Base-by-base conservation (phyloP, 37 sponge, comb jelly and placozoan species). In the Petrosia ficiformis region DNA sequence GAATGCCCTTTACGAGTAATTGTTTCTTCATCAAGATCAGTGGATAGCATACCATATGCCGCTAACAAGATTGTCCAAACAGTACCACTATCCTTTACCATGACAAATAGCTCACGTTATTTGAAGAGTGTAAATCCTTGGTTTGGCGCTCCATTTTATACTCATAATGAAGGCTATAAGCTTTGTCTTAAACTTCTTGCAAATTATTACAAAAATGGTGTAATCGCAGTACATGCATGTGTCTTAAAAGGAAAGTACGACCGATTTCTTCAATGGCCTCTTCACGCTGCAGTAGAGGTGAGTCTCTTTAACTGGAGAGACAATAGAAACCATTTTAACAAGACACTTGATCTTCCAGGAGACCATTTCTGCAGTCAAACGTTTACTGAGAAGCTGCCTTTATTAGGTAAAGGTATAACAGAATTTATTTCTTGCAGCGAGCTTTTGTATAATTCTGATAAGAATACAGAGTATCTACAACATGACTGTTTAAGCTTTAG, bases 181-280 rank as follows among this genome's bases (percentile, higher is more conserved):
- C 5, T 61, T 8, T n/a, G 11, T 61, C 25, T 61, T n/a, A 61
- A 29, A 61, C 5, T 61, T 26, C 5, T 26, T n/a, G 22, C 28
- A 26, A 61, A 61, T 61, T 22, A 61, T 22, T n/a, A 6, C 14
- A 61, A 61, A 61, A n/a, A 29, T 29, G 5, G 5, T 22, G 28
- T 26, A 26, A n/a, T 61, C 5, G 11, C 63, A 24, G 28, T 61
- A 5, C 28, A 26, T 61, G 63, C 26, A 26, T 26, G 63, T 22
- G 22, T 61, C 11, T 26, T 61, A n/a, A 61, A 61, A 61, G 63
- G 63, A 61, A 29, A 61, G 11, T 61, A 61, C 26, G 63, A 61
- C 26, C 5, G n/a, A 26, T 5, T 26, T 6, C 26, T 61, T 8
- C 63, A 61, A 22, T 61, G 63, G 63, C 63, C 63, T 61, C 28